These are phyloP conservation scores for Liparis tanakae DNA, from an alignment of 2,797 vertebrate genomes.

Conservation along the genomic window DNA sequence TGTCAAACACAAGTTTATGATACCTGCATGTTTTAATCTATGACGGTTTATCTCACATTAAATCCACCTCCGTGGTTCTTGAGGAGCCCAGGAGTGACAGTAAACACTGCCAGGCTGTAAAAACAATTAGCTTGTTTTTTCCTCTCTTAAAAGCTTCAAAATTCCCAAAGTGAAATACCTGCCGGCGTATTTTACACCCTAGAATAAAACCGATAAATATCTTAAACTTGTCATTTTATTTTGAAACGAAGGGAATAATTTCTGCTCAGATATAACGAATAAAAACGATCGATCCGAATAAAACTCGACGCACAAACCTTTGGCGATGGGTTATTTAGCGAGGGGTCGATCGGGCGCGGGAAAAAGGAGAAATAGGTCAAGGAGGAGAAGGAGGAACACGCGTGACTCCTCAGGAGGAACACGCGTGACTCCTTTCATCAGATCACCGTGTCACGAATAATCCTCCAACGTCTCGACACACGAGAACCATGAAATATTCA, in stretches of 20 bases:
- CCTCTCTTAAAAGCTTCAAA: too few relatives aligned
- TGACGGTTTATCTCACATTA: too few relatives aligned
- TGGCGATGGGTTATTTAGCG: not conserved
- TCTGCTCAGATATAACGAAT: not conserved
- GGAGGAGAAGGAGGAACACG: slow-evolving; percentile 21
- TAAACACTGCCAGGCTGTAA: too few relatives aligned
- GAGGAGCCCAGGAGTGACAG: too few relatives aligned
- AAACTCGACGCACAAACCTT: not conserved
- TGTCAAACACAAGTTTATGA: not conserved
- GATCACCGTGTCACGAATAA: slow-evolving; percentile 9
- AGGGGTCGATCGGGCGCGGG: not conserved
- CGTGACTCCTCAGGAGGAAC: slow-evolving; percentile 33
- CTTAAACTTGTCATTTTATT: too few relatives aligned
- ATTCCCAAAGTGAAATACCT: too few relatives aligned
- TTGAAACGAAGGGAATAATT: too few relatives aligned
- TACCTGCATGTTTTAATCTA: too few relatives aligned
- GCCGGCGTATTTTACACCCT: too few relatives aligned
- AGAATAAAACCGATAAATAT: too few relatives aligned
- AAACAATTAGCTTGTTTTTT: too few relatives aligned
- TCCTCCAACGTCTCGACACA: slow-evolving; percentile 44
- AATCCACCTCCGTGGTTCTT: too few relatives aligned
- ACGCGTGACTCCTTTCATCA: slow-evolving; percentile 18
- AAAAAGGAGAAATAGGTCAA: not conserved
- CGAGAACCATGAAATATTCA: slow-evolving; percentile 70
- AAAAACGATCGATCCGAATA: not conserved